These are phyloP conservation scores for Limosa lapponica DNA, from an alignment of 2,797 vertebrate species.

Conservation along the genomic window DNA sequence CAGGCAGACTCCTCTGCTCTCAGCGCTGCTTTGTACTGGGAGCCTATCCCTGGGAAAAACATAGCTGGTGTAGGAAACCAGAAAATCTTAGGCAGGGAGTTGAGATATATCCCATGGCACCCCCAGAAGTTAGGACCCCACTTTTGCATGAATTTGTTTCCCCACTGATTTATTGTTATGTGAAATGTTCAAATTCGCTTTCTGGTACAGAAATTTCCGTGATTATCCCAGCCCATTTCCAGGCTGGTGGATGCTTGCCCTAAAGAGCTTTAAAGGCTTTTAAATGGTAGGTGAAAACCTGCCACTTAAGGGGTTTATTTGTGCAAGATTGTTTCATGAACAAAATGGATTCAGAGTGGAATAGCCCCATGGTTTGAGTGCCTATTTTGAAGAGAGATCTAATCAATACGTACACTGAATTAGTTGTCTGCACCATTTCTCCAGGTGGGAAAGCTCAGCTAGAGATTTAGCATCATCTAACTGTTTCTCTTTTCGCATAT, in stretches of 20 bases:
- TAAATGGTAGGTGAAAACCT: not conserved
- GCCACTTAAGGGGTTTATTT: not conserved
- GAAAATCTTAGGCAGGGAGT: not conserved
- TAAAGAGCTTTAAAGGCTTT: not conserved
- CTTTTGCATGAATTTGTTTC: not conserved
- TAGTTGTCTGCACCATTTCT: not conserved
- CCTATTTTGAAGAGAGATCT: not conserved
- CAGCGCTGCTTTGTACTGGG: not conserved
- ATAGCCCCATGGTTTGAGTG: not conserved
- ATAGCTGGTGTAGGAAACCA: not conserved
- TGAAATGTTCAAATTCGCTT: not conserved
- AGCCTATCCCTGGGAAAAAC: not conserved
- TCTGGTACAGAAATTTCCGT: not conserved
- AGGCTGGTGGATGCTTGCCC: not conserved
- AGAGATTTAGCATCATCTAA: not conserved
- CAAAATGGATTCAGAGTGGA: not conserved
- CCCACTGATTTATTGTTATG: not conserved
- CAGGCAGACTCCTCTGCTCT: not conserved
- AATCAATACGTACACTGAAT: not conserved
- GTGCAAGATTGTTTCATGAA: not conserved
- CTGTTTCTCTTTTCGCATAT: not conserved
- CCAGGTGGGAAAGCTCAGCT: not conserved
- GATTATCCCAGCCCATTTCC: not conserved
- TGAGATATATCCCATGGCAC: not conserved
- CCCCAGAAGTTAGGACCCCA: not conserved